Evolutionary conservation across 2,113 vertebrate genomes (phyloP).

Genomic region (Psittacara wagleri): DNA sequence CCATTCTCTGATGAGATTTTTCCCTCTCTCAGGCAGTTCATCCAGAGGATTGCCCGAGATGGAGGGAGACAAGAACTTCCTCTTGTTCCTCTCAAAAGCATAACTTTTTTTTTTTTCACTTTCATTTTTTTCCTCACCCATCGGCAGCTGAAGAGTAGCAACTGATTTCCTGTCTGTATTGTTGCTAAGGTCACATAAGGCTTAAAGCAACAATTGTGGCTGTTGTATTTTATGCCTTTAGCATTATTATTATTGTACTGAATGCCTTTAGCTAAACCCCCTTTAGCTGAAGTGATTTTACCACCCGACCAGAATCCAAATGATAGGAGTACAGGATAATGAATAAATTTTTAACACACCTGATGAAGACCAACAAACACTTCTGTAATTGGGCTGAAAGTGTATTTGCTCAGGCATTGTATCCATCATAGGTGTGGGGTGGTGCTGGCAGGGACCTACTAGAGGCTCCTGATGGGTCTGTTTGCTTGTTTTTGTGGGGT

Average conservation of each 20-base stretch:
- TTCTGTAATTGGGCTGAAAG: background rate
- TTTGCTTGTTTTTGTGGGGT: background rate
- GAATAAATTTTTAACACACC: background rate
- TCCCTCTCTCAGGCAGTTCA: background rate
- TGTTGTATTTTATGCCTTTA: background rate
- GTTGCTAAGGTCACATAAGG: background rate
- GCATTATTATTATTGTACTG: background rate
- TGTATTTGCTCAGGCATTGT: background rate
- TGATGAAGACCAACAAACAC: background rate
- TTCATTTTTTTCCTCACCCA: background rate
- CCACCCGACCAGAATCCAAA: background rate
- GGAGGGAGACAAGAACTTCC: background rate
- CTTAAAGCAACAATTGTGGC: background rate
- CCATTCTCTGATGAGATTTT: background rate
- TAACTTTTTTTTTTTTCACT: background rate
- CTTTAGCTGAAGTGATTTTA: background rate
- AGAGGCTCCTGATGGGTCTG: background rate
- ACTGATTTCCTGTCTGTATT: background rate
- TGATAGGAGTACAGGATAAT: background rate
- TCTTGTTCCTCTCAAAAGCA: background rate
- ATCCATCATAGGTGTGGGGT: background rate
- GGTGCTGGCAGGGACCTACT: background rate
- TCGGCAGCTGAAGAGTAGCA: background rate
- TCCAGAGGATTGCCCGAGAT: background rate
- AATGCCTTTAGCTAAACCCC: background rate